Percentiles rank a stretch among this genome's conserved stretches.
These are phyloP conservation scores for Folsomia candida DNA, from an alignment of 2,888 invertebrate genomes.

Conservation along the genomic window DNA sequence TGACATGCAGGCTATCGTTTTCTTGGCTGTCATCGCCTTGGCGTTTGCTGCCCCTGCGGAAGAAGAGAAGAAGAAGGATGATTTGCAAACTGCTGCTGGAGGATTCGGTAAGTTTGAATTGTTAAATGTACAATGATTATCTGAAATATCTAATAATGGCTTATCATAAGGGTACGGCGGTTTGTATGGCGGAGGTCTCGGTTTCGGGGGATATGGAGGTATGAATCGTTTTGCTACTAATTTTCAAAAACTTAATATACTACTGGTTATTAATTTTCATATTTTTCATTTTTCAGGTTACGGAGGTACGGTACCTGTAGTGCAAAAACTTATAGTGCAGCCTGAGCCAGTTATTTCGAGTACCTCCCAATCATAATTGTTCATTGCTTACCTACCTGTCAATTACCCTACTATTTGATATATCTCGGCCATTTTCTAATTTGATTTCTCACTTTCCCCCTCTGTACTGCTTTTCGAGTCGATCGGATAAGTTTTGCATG, in stretches of 20 bases:
- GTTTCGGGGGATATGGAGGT: slow-evolving; percentile 24
- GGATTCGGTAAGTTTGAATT: background rate
- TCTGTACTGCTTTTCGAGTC: no score
- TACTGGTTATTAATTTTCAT: background rate
- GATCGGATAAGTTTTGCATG: no score
- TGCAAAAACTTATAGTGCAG: background rate
- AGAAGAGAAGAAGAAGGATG: slow-evolving; percentile 11
- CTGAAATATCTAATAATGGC: no score
- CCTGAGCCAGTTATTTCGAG: no score
- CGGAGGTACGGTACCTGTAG: background rate
- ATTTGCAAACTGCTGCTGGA: slow-evolving; percentile 14
- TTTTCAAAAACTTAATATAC: background rate
- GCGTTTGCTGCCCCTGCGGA: slow-evolving; percentile 13
- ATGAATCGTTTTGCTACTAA: background rate
- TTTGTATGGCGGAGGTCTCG: slow-evolving; percentile 21
- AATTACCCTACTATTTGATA: no score
- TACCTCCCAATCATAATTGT: no score
- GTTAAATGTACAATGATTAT: no score
- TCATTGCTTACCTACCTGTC: no score
- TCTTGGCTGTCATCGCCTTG: background rate
- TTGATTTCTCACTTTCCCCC: no score
- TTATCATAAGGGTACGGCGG: slow-evolving; percentile 11
- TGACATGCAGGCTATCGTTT: background rate
- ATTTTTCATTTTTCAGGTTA: background rate
- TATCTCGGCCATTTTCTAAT: no score